A percentile compares a stretch with the other conserved stretches of the same genome.
Conservation (phyloP, 2,888 invertebrate genomes). For the Esperia sulphurella region DNA sequence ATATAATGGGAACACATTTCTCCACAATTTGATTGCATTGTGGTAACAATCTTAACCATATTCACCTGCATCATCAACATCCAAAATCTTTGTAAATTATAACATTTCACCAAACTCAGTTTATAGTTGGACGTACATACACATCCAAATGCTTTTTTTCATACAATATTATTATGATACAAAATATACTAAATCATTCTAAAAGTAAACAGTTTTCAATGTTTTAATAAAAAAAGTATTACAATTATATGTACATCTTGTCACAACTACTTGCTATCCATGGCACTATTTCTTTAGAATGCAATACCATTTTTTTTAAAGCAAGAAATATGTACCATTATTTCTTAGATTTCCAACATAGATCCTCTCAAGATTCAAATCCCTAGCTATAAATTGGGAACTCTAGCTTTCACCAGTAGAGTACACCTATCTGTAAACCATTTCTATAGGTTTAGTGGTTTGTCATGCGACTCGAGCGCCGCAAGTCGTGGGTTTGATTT, state of each 20-base stretch:
- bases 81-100: slow-evolving; percentile 28
- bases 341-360: neutral
- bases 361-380: neutral
- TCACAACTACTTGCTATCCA: slow-evolving; percentile 46
- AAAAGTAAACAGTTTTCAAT: slow-evolving; percentile 38
- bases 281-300: slow-evolving; percentile 72
- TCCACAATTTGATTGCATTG: slow-evolving; percentile 43
- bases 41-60: slow-evolving; percentile 59
- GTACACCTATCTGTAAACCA: no score
- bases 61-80: slow-evolving; percentile 67
- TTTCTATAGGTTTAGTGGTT: no score
- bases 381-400: neutral
- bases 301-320: slow-evolving; percentile 42
- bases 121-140: slow-evolving; percentile 34
- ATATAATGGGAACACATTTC: slow-evolving; percentile 56
- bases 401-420: no score
- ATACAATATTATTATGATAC: slow-evolving; percentile 48
- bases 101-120: slow-evolving; percentile 43
- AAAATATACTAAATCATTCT: slow-evolving; percentile 42
- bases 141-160: slow-evolving; percentile 46
- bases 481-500: no score
- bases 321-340: slow-evolving; percentile 62
- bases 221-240: slow-evolving; percentile 49
- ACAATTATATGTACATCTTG: slow-evolving; percentile 60
- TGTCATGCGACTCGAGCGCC: no score